phyloP scores from a whole-genome alignment of 1,140 invertebrate species.

The Oncopodura yosiiana region DNA sequence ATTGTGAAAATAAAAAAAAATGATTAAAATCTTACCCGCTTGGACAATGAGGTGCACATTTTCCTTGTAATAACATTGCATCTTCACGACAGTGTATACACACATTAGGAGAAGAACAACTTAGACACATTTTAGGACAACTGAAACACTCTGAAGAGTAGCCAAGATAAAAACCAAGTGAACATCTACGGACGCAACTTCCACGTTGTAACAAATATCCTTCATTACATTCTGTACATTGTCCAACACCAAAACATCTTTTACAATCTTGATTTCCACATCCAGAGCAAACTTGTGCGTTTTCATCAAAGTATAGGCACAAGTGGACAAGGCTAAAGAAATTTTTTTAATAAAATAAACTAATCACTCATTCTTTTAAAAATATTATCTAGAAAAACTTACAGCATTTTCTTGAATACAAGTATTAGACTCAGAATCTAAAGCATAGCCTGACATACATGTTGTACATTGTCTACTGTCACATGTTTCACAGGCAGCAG shows the following conservation, averaged over 20 bases:
- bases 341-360: not conserved
- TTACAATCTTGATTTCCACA: slow-evolving; percentile 49
- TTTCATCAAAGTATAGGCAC: slow-evolving; percentile 16
- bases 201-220: slow-evolving; percentile 38
- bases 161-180: slow-evolving; percentile 15
- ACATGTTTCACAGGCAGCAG: slow-evolving; percentile 53
- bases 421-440: not conserved
- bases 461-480: slow-evolving; percentile 36
- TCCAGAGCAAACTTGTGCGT: slow-evolving; percentile 20
- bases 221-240: slow-evolving; percentile 56
- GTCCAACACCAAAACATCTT: slow-evolving; percentile 53
- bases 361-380: too few species aligned
- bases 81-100: slow-evolving; percentile 58
- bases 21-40: slow-evolving; percentile 23
- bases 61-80: slow-evolving; percentile 25
- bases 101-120: slow-evolving; percentile 52
- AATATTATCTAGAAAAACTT: not conserved
- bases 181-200: slow-evolving; percentile 23
- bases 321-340: slow-evolving; percentile 22
- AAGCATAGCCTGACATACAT: slow-evolving; percentile 12
- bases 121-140: slow-evolving; percentile 50
- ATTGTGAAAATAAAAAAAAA: too few species aligned
- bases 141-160: slow-evolving; percentile 24
- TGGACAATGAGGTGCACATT: slow-evolving; percentile 31
- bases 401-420: slow-evolving; percentile 21